Evolutionary conservation across 2,113 vertebrate species (phyloP).

Genomic region (Rhinolophus sinicus): DNA sequence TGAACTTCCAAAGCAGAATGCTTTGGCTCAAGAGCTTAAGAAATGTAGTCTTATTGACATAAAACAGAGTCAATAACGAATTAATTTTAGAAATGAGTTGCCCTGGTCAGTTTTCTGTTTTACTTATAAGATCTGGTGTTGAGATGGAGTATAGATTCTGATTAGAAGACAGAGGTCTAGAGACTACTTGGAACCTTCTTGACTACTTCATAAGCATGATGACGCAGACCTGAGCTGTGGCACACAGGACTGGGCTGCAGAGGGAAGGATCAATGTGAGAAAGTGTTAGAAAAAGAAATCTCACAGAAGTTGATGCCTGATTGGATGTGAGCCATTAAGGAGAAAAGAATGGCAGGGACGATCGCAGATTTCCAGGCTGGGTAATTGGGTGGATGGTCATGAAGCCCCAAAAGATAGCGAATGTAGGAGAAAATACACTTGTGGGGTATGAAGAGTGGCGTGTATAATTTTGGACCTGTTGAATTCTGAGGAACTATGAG

Average conservation of each 20-base stretch:
- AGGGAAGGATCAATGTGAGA: background rate
- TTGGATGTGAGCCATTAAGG: background rate
- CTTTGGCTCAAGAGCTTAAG: background rate
- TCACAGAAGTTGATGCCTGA: background rate
- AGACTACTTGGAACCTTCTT: background rate
- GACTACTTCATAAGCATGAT: background rate
- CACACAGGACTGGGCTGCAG: background rate
- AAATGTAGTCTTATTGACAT: background rate
- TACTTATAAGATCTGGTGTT: background rate
- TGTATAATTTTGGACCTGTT: background rate
- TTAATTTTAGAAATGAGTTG: background rate
- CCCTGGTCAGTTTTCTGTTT: background rate
- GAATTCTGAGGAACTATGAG: background rate
- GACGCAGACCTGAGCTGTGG: background rate
- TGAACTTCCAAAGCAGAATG: background rate
- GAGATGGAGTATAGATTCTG: background rate
- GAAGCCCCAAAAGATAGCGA: background rate
- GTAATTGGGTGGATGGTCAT: background rate
- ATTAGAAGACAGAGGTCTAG: background rate
- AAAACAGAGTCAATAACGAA: background rate
- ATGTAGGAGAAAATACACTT: background rate
- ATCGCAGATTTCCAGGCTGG: background rate
- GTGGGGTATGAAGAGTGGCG: background rate
- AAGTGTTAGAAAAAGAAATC: background rate
- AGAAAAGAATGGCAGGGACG: background rate